A percentile compares a stretch with the other conserved stretches of the same genome.
phyloP scores from a whole-genome alignment of 2,888 invertebrate genomes.

The Pocota personata region DNA sequence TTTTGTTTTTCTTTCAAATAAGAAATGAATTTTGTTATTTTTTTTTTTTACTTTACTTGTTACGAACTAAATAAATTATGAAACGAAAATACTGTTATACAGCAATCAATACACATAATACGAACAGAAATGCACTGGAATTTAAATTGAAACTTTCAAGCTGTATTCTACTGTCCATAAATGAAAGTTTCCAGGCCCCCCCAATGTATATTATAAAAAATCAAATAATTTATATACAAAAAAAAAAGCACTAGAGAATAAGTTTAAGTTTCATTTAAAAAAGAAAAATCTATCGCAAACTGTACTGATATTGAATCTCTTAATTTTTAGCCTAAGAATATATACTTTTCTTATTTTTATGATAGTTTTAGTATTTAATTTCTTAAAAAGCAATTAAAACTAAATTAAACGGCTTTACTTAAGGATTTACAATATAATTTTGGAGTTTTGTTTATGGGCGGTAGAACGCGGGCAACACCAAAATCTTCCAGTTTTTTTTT shows the following conservation, averaged over 20 bases:
- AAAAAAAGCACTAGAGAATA: background rate
- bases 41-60: conserved; percentile 31
- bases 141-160: conserved; percentile 9
- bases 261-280: conserved; percentile 29
- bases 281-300: conserved; percentile 52
- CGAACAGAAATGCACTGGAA: background rate
- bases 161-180: conserved; percentile 53
- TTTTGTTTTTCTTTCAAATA: conserved; percentile 23
- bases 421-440: conserved; percentile 1
- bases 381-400: conserved; percentile 22
- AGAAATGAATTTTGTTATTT: conserved; percentile 49
- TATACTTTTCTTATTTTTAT: background rate
- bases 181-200: conserved; percentile 44
- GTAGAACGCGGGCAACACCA: background rate
- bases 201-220: conserved; percentile 48
- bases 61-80: conserved; percentile 50
- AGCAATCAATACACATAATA: background rate
- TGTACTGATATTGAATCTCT: conserved; percentile 73
- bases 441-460: conserved; percentile 65
- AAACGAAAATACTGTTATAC: conserved; percentile 9
- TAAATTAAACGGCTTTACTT: conserved; percentile 23
- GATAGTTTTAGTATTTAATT: conserved; percentile 36
- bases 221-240: conserved; percentile 28
- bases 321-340: conserved; percentile 54
- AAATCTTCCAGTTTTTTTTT: conserved; percentile 13